Percentiles rank a stretch among this genome's conserved stretches.
phyloP scores from a whole-genome alignment of 2,888 invertebrate genomes.

The Ophraella communa region DNA sequence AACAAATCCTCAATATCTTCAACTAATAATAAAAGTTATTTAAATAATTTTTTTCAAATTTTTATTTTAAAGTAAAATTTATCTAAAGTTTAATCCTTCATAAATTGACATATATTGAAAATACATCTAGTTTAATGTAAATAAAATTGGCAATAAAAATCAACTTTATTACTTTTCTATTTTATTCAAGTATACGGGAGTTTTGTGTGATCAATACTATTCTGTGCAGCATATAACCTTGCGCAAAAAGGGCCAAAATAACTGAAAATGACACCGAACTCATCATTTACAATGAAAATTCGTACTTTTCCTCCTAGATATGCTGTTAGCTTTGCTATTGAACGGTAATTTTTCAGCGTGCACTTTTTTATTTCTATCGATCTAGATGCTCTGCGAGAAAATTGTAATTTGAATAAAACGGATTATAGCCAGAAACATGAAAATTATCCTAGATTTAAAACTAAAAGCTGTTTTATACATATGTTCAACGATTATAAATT shows the following conservation, averaged over 20 bases:
- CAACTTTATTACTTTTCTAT: slow-evolving; percentile 18
- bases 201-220: slow-evolving; percentile 43
- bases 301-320: not conserved
- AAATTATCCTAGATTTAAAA: too few relatives aligned
- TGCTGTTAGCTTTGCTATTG: not conserved
- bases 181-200: slow-evolving; percentile 33
- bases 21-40: too few relatives aligned
- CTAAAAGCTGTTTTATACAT: too few relatives aligned
- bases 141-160: not conserved
- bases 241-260: slow-evolving; percentile 24
- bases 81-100: too few relatives aligned
- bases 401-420: slow-evolving; percentile 19
- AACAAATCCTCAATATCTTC: too few relatives aligned
- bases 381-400: slow-evolving; percentile 12
- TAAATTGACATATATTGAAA: too few relatives aligned
- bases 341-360: not conserved
- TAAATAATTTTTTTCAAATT: too few relatives aligned
- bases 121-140: not conserved
- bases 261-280: not conserved
- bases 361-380: slow-evolving; percentile 9
- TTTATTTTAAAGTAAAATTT: too few relatives aligned
- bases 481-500: too few relatives aligned
- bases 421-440: slow-evolving; percentile 9
- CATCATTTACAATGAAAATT: not conserved
- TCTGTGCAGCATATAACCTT: slow-evolving; percentile 37